A percentile compares a stretch with the other conserved stretches of the same genome.
Conservation (phyloP, 1,140 invertebrate species). For the Cotesia vestalis region DNA sequence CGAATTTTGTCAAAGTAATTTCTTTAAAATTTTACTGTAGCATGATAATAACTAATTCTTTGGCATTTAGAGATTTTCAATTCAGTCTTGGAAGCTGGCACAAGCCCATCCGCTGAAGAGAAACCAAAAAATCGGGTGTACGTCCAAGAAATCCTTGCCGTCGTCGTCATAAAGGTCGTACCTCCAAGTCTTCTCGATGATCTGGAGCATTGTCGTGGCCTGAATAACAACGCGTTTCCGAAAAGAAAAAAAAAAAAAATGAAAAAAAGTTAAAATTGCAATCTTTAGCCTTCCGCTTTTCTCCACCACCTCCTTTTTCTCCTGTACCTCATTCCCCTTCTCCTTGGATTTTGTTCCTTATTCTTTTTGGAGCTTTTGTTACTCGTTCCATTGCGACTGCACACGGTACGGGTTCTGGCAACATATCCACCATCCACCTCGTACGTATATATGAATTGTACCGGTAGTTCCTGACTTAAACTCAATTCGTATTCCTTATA, state of each 20-base stretch:
- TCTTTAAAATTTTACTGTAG: too few relatives aligned
- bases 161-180: constrained; percentile 15
- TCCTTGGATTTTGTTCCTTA: too few relatives aligned
- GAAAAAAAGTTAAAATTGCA: neutral
- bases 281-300: neutral
- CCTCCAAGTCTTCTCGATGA: constrained; percentile 9
- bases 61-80: too few relatives aligned
- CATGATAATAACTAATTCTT: too few relatives aligned
- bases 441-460: neutral
- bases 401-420: neutral
- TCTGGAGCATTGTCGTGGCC: constrained; percentile 28
- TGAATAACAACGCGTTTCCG: constrained; percentile 40
- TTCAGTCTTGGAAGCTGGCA: too few relatives aligned
- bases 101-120: too few relatives aligned
- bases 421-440: neutral
- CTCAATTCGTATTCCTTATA: constrained; percentile 47
- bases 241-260: constrained; percentile 27
- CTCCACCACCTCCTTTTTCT: constrained; percentile 8
- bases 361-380: neutral
- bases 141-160: constrained; percentile 1
- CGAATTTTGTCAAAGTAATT: too few relatives aligned
- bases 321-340: neutral
- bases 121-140: too few relatives aligned
- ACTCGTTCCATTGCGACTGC: neutral
- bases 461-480: neutral